phyloP scores from a whole-genome alignment of 2,797 vertebrate genomes.

The Characodon lateralis region DNA sequence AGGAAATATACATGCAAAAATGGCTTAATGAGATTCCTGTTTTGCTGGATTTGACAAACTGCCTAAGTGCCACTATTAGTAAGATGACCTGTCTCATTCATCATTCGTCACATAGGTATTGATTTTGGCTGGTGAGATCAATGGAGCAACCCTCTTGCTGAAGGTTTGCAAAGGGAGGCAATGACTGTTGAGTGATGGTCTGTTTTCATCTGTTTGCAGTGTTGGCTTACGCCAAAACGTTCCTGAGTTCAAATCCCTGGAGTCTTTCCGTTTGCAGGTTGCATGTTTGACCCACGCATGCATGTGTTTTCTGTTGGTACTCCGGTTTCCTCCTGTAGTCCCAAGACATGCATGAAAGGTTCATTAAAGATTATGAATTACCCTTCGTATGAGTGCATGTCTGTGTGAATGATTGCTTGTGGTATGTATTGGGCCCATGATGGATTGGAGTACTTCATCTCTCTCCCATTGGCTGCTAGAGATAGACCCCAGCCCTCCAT shows the following conservation, averaged over 20 bases:
- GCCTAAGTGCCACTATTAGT: slow-evolving; percentile 41
- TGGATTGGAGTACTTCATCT: too few relatives aligned
- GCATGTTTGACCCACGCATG: not conserved
- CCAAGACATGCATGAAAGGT: not conserved
- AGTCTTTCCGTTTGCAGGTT: not conserved
- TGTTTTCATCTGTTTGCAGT: slow-evolving; percentile 31
- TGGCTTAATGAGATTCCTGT: slow-evolving; percentile 11
- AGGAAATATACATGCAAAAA: not conserved
- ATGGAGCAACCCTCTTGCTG: slow-evolving; percentile 43
- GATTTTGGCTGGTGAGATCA: slow-evolving; percentile 56
- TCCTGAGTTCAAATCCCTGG: not conserved
- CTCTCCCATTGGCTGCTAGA: too few relatives aligned
- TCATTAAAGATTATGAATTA: not conserved
- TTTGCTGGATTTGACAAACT: slow-evolving; percentile 34
- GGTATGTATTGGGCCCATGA: too few relatives aligned
- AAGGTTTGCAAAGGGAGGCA: slow-evolving; percentile 32
- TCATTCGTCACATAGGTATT: slow-evolving; percentile 54
- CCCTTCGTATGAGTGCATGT: not conserved
- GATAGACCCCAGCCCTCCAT: too few relatives aligned
- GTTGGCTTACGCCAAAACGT: not conserved
- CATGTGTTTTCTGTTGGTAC: too few relatives aligned
- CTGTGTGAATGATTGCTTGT: too few relatives aligned
- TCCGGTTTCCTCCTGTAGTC: not conserved
- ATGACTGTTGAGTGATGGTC: slow-evolving; percentile 37
- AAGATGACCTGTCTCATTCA: slow-evolving; percentile 51